phyloP scores from a whole-genome alignment of 2,888 invertebrate species.

The Sesamia inferens region DNA sequence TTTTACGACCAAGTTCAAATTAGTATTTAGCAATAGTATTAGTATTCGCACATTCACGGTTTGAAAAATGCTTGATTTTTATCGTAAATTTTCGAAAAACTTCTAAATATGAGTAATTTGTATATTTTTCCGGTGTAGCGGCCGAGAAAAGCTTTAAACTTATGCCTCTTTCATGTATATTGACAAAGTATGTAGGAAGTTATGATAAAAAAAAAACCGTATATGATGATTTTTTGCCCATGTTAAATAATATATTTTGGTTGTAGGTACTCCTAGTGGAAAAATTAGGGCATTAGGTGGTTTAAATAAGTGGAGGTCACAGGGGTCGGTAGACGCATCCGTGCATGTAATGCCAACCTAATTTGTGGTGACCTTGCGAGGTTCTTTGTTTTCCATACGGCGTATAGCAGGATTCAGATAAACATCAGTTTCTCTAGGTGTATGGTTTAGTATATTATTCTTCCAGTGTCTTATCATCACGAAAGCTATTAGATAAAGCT shows the following conservation, averaged over 20 bases:
- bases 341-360: slow-evolving; percentile 51
- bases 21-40: too few species aligned
- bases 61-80: too few species aligned
- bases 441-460: slow-evolving; percentile 3
- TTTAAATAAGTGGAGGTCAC: slow-evolving; percentile 17
- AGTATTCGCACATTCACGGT: too few species aligned
- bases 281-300: background rate
- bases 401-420: background rate
- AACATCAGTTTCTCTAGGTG: background rate
- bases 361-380: slow-evolving; percentile 54
- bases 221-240: background rate
- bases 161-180: too few species aligned
- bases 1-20: slow-evolving; percentile 5
- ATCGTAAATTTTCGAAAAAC: too few species aligned
- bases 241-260: slow-evolving; percentile 3
- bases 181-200: too few species aligned
- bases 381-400: slow-evolving; percentile 19
- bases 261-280: background rate
- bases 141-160: too few species aligned
- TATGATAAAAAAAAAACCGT: too few species aligned
- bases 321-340: slow-evolving; percentile 40
- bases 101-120: too few species aligned
- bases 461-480: background rate
- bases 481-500: background rate
- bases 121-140: too few species aligned